These are phyloP conservation scores for Chrysocyon brachyurus DNA, from an alignment of 2,797 vertebrate genomes.

Conservation along the genomic window DNA sequence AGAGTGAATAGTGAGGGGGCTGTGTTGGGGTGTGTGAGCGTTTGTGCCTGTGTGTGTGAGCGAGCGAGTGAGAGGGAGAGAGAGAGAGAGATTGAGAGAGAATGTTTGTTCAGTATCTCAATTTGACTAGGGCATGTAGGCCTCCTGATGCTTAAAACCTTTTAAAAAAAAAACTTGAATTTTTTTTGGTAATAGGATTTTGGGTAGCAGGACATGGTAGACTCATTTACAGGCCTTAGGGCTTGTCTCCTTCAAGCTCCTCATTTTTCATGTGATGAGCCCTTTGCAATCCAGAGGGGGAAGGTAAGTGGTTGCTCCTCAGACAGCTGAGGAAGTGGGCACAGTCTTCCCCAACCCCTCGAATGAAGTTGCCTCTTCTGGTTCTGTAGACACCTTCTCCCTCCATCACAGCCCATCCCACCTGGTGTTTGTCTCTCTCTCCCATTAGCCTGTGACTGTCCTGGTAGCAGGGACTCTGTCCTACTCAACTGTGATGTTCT, in stretches of 20 bases:
- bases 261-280: not conserved
- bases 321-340: not conserved
- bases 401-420: not conserved
- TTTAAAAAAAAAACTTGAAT: not conserved
- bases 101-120: not conserved
- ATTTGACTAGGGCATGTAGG: not conserved
- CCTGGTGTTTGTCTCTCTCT: not conserved
- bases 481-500: not conserved
- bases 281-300: not conserved
- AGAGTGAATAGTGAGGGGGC: not conserved
- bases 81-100: not conserved
- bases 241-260: not conserved
- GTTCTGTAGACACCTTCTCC: not conserved
- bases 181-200: slow-evolving; percentile 23
- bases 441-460: not conserved
- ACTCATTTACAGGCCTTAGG: not conserved
- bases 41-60: not conserved
- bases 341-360: rapidly evolving
- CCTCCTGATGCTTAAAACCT: not conserved
- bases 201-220: not conserved
- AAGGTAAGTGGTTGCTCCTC: too few species aligned
- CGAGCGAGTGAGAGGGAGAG: not conserved
- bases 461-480: not conserved
- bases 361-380: not conserved
- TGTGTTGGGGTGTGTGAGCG: not conserved